These are phyloP conservation scores for Cristatella mucedo DNA, from an alignment of 2,888 invertebrate genomes.

Conservation along the genomic window DNA sequence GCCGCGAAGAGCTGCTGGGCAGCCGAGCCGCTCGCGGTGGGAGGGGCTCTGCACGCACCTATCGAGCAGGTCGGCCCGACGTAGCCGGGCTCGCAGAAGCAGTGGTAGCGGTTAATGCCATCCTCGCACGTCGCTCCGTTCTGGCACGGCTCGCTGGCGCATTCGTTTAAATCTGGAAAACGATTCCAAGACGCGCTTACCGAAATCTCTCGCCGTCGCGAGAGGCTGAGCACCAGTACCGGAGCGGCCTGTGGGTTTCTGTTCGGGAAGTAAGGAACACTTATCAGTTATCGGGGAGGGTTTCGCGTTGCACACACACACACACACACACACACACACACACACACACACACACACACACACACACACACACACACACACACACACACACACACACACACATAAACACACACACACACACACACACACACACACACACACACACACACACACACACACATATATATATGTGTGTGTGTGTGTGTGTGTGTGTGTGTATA, in stretches of 20 bases:
- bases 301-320: no score
- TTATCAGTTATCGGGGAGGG: no score
- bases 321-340: no score
- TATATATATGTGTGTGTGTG: slow-evolving; percentile 5
- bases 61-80: slow-evolving; percentile 2
- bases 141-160: no score
- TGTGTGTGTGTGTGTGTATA: slow-evolving; percentile 9
- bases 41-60: slow-evolving; percentile 7
- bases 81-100: slow-evolving; percentile 1
- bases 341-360: no score
- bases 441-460: slow-evolving; percentile 11
- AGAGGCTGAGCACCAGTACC: no score
- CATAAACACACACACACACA: slow-evolving; percentile 13
- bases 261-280: no score
- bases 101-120: slow-evolving; percentile 1
- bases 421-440: slow-evolving; percentile 13
- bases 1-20: no score
- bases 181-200: no score
- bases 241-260: no score
- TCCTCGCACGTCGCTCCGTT: slow-evolving; percentile 8
- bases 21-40: no score
- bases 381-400: slow-evolving; percentile 11
- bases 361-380: slow-evolving; percentile 16
- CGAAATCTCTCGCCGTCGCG: no score
- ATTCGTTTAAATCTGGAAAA: not conserved